These are phyloP conservation scores for Sclerurus mexicanus DNA, from an alignment of 2,113 vertebrate species.

Conservation along the genomic window DNA sequence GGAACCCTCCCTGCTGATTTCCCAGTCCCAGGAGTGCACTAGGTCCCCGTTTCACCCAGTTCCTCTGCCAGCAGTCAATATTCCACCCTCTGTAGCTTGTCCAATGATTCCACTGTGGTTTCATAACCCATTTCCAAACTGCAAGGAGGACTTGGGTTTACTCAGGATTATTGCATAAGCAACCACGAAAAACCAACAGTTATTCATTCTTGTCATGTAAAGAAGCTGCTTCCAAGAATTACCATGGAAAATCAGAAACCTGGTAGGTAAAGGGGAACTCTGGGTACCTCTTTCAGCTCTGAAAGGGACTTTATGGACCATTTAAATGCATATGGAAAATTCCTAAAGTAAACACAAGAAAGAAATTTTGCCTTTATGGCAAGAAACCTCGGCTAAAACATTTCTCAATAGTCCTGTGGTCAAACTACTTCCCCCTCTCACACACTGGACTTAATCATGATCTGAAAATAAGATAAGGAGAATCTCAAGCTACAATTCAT, in stretches of 20 bases:
- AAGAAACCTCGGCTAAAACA: background rate
- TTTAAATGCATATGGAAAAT: background rate
- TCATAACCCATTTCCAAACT: slow-evolving; percentile 30
- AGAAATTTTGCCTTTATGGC: background rate
- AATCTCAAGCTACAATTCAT: background rate
- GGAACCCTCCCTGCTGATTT: slow-evolving; percentile 17
- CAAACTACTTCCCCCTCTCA: background rate
- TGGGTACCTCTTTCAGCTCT: background rate
- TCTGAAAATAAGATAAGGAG: background rate
- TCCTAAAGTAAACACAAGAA: background rate
- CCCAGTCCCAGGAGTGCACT: background rate
- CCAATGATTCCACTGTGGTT: slow-evolving; percentile 20
- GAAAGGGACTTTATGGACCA: background rate
- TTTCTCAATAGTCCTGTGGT: background rate
- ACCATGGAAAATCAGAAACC: background rate
- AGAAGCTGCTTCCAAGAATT: background rate
- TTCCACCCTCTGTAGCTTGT: slow-evolving; percentile 17
- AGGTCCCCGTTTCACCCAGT: slow-evolving; percentile 29
- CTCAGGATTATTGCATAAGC: background rate
- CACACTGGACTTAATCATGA: rapidly evolving
- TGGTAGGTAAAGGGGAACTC: background rate
- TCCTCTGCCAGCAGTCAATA: slow-evolving; percentile 44
- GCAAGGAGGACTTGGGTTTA: background rate
- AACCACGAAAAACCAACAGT: background rate
- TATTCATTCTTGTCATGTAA: background rate